Conservation (phyloP, 2,113 vertebrate species). For the Poeciliopsis occidentalis region DNA sequence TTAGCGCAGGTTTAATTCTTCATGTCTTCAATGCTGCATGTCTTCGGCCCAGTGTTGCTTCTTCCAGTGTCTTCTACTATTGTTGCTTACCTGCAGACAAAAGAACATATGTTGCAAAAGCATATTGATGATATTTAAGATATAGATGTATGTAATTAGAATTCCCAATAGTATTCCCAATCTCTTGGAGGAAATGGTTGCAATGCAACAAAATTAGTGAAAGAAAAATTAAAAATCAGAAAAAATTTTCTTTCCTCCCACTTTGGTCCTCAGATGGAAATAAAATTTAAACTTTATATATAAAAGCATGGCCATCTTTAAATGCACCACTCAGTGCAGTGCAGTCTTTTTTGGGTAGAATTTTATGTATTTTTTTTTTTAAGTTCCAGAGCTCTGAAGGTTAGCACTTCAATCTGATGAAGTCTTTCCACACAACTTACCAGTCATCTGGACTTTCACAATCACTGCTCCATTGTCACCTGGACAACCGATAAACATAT, state of each 20-base stretch:
- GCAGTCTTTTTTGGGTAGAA: too few species aligned
- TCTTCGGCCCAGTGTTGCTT: constrained; percentile 48
- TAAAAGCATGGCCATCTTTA: too few species aligned
- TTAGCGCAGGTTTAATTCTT: constrained; percentile 54
- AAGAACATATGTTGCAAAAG: neutral
- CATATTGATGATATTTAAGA: too few species aligned
- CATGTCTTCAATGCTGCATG: constrained; percentile 44
- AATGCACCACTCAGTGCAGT: too few species aligned
- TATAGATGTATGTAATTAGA: neutral
- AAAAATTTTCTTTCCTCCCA: too few species aligned
- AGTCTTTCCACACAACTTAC: constrained; percentile 78
- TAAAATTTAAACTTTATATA: too few species aligned
- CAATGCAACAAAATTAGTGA: neutral
- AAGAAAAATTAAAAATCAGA: neutral
- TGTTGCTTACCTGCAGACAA: constrained; percentile 61
- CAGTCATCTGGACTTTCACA: constrained; percentile 81
- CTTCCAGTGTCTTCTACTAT: constrained; percentile 63
- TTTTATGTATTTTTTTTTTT: too few species aligned
- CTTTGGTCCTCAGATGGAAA: too few species aligned
- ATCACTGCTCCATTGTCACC: constrained; percentile 97
- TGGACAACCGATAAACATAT: constrained; percentile 68
- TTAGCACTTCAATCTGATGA: neutral
- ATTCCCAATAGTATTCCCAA: neutral
- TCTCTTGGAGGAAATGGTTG: too few species aligned
- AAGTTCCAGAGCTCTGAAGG: neutral